Base-by-base conservation (phyloP, 2,113 vertebrate species). In the Dicentrarchus labrax region DNA sequence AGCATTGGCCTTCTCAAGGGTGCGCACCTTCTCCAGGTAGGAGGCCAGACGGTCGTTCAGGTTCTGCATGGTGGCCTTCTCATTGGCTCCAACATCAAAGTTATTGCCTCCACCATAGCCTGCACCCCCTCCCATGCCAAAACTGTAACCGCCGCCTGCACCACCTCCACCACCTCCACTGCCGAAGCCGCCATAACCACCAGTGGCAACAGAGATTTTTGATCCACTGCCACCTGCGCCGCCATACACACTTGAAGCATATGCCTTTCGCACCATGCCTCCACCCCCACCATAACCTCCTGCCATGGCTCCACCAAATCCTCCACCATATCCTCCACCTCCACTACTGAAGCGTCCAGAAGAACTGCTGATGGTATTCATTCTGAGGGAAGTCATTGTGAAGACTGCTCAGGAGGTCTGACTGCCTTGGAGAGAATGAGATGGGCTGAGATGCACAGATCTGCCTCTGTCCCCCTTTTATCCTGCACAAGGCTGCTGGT, bases 61-160 rank as follows among this genome's bases (percentile, higher is more conserved):
- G 90, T 97, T 95, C 91, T 98, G 97, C 98, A 99, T 98, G 85
- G 98, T 98, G 89, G 95, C 9, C 93, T 99, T 99, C 87, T 98
- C 97, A 0, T 96, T 98, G 87, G 68, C 21, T 0, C 81, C 19
- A 8, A 96, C 60, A 43, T 95, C 93, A 0, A 45, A 0, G 9
- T n/a, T 64, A 0, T 68, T 91, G 2, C 73, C 86, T 4, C 7
- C 43, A 21, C 68, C 68, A 0, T 17, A 73, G 7, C 78, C 59
- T 3, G 17, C 74, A 4, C 66, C 65, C 0, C 66, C 16, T 19
- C 16, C 62, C 17, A 62, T 1, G 38, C 4, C 1, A 2, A 13
- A 64, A n/a, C 39, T 6, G 6, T 2, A 62, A 11, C 60, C 10
- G 9, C 38, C 1, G 8, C 19, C 10, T 22, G 9, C 38, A 12